Percentiles rank a stretch among this genome's conserved stretches.
Conservation (phyloP, 1,140 invertebrate species). For the Diachasmimorpha longicaudata region DNA sequence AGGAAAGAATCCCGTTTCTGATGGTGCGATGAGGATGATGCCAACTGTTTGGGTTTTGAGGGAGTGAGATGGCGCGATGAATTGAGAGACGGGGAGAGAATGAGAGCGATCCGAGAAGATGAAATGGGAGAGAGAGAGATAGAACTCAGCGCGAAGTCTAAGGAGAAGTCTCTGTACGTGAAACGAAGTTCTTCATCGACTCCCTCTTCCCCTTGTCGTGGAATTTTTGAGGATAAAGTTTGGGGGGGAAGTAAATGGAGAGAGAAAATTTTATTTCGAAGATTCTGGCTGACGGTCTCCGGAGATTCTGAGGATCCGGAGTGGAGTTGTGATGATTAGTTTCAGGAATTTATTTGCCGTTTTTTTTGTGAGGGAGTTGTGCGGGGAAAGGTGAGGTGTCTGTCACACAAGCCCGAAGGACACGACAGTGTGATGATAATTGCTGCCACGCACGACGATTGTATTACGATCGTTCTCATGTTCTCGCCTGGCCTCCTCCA, state of each 20-base stretch:
- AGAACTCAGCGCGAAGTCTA: constrained; percentile 22
- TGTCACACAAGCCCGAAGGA: neutral
- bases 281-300: no score
- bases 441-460: constrained; percentile 11
- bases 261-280: no score
- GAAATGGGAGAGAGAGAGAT: constrained; percentile 28
- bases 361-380: no score
- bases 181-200: constrained; percentile 42
- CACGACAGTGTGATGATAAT: neutral
- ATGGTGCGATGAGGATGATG: constrained; percentile 21
- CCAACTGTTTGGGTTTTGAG: neutral
- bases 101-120: constrained; percentile 2
- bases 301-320: no score
- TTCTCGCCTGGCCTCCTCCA: neutral
- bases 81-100: neutral
- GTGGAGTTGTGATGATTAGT: no score
- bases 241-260: neutral
- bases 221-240: constrained; percentile 38
- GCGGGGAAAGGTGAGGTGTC: no score
- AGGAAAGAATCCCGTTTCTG: constrained; percentile 61
- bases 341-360: no score
- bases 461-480: constrained; percentile 1
- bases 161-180: constrained; percentile 28
- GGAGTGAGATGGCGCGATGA: neutral
- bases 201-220: no score